Conservation (phyloP, 1,140 invertebrate species). For the Musca vetustissima region DNA sequence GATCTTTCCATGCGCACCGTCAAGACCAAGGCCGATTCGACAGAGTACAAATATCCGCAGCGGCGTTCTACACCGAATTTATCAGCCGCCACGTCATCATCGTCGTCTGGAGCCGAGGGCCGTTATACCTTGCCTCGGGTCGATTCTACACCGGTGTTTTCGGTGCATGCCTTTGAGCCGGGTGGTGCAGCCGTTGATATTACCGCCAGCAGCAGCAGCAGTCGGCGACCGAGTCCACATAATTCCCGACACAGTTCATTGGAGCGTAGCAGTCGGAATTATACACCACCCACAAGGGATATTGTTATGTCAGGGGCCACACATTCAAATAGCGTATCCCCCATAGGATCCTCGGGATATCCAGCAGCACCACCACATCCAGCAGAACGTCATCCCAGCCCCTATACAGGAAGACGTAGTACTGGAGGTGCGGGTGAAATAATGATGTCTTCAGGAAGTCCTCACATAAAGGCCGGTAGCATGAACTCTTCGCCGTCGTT, state of each 20-base stretch:
- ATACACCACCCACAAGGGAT: neutral
- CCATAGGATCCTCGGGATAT: too few relatives aligned
- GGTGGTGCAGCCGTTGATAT: neutral
- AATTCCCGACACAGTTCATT: constrained; percentile 4
- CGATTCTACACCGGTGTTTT: constrained; percentile 66
- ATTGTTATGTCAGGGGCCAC: too few relatives aligned
- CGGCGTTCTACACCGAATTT: neutral
- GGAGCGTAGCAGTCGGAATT: neutral
- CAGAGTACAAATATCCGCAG: constrained; percentile 67
- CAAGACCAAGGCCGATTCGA: constrained; percentile 81
- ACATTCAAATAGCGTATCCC: too few relatives aligned
- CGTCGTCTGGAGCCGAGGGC: constrained; percentile 47
- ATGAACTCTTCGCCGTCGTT: neutral
- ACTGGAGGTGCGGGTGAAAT: too few relatives aligned
- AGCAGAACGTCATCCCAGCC: too few relatives aligned
- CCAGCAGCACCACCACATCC: too few relatives aligned
- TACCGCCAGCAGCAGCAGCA: too few relatives aligned
- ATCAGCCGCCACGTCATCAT: neutral
- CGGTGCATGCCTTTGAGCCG: constrained; percentile 31
- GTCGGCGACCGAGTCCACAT: neutral
- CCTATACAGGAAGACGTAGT: neutral
- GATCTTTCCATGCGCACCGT: constrained; percentile 85
- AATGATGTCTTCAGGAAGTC: neutral
- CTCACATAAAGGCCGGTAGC: neutral
- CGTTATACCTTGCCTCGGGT: constrained; percentile 54